Evolutionary conservation across 1,140 invertebrate genomes (phyloP).

Genomic region (Saccostrea cuccullata): DNA sequence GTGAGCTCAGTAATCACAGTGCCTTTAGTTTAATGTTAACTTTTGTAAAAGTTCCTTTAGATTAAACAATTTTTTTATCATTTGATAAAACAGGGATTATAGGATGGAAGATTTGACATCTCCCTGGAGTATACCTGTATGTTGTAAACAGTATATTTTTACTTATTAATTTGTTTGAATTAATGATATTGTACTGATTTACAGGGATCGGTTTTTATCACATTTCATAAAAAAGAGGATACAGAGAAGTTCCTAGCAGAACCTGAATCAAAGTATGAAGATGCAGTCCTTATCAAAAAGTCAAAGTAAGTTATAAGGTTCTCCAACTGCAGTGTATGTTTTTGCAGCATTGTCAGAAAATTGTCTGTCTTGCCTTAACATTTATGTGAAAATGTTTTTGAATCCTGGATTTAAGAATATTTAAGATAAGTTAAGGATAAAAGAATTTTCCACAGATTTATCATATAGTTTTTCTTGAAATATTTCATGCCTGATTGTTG

Average conservation of each 20-base stretch:
- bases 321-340: background rate
- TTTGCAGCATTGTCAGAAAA: background rate
- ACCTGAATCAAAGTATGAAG: slow-evolving; percentile 86
- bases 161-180: background rate
- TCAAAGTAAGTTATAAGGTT: slow-evolving; percentile 84
- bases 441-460: no score
- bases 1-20: no score
- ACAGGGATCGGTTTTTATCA: slow-evolving; percentile 94
- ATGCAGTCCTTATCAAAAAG: slow-evolving; percentile 83
- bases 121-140: no score
- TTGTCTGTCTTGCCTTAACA: background rate
- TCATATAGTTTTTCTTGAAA: no score
- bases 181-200: slow-evolving; percentile 79
- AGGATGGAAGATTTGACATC: no score
- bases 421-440: background rate
- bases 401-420: background rate
- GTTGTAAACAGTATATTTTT: no score
- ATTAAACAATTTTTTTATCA: no score
- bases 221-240: slow-evolving; percentile 88
- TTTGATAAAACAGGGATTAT: no score
- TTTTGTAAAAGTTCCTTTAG: no score
- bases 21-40: no score
- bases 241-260: slow-evolving; percentile 84
- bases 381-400: slow-evolving; percentile 2
- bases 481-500: background rate